Conservation (phyloP, 2,797 vertebrate species). For the Dermochelys coriacea region DNA sequence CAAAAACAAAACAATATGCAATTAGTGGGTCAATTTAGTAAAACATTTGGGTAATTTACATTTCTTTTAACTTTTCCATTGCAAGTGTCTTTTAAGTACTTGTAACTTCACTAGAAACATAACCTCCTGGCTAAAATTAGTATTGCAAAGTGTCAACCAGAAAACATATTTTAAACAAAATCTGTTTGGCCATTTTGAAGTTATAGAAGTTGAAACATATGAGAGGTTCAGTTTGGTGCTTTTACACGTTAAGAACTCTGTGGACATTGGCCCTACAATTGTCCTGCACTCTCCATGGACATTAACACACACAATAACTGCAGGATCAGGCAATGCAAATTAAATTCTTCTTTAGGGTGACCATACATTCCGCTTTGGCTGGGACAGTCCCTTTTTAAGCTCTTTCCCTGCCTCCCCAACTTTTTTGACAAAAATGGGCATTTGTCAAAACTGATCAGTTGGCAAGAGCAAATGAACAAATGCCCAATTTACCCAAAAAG, state of each 20-base stretch:
- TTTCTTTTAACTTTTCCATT: background rate
- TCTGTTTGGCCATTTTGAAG: background rate
- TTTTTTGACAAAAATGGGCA: too few relatives aligned
- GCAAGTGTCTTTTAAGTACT: background rate
- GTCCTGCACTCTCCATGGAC: background rate
- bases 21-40: background rate
- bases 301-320: background rate
- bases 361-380: too few relatives aligned
- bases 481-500: too few relatives aligned
- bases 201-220: background rate
- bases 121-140: background rate
- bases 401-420: too few relatives aligned
- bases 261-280: background rate
- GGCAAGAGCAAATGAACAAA: too few relatives aligned
- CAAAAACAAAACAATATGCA: background rate
- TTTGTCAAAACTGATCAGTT: too few relatives aligned
- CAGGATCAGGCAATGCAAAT: background rate
- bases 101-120: background rate
- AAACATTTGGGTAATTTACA: background rate
- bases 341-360: background rate
- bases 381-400: too few relatives aligned
- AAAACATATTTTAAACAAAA: background rate
- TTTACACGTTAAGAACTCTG: background rate
- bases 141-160: background rate
- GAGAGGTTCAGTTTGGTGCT: background rate